These are phyloP conservation scores for Sinocyclocheilus rhinocerous DNA, from an alignment of 2,113 vertebrate species.

Conservation along the genomic window DNA sequence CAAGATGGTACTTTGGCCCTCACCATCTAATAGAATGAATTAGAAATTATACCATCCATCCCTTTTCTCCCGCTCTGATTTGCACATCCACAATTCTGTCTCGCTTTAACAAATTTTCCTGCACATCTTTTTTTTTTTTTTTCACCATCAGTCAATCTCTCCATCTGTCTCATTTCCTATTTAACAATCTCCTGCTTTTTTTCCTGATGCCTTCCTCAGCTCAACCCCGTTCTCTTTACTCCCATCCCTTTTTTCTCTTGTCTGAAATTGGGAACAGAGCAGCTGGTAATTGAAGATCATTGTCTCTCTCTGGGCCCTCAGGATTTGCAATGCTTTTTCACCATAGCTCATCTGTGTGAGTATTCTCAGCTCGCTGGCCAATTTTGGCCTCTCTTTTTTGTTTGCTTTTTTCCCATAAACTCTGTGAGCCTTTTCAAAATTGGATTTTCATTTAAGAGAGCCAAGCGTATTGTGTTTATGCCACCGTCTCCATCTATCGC, in stretches of 20 bases:
- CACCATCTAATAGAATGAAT: slow-evolving; percentile 51
- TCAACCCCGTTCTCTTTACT: slow-evolving; percentile 43
- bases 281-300: slow-evolving; percentile 83
- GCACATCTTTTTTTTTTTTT: not conserved
- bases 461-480: slow-evolving; percentile 66
- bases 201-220: slow-evolving; percentile 8
- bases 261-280: slow-evolving; percentile 77
- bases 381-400: slow-evolving; percentile 60
- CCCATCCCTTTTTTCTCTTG: slow-evolving; percentile 49
- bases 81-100: not conserved
- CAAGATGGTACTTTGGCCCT: slow-evolving; percentile 4
- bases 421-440: slow-evolving; percentile 70
- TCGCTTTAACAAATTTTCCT: slow-evolving; percentile 32
- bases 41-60: slow-evolving; percentile 47
- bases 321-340: slow-evolving; percentile 69
- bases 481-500: slow-evolving; percentile 64
- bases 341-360: slow-evolving; percentile 64
- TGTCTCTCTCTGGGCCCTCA: slow-evolving; percentile 75
- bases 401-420: slow-evolving; percentile 61
- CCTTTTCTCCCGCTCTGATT: slow-evolving; percentile 9
- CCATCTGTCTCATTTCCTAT: slow-evolving; percentile 48
- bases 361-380: slow-evolving; percentile 60
- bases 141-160: slow-evolving; percentile 40
- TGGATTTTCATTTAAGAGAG: slow-evolving; percentile 75
- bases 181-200: slow-evolving; percentile 32